phyloP scores from a whole-genome alignment of 2,113 vertebrate species.

The cattle (Bos taurus) region DNA sequence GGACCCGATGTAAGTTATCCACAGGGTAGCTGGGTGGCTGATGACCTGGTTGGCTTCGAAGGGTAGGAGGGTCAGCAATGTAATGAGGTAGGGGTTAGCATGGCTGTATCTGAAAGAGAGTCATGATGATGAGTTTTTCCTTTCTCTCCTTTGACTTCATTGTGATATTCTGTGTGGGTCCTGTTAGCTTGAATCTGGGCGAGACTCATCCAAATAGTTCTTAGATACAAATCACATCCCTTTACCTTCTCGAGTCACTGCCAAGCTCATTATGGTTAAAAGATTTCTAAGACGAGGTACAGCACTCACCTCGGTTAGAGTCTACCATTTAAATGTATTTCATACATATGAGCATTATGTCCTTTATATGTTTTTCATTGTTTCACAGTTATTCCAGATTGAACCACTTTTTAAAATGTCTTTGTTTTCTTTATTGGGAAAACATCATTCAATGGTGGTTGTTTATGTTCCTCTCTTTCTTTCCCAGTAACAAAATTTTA shows the following conservation, averaged over 20 bases:
- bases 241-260: not conserved
- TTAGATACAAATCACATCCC: not conserved
- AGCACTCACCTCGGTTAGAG: not conserved
- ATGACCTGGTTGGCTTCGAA: not conserved
- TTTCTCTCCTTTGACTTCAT: not conserved
- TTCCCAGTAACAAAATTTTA: not conserved
- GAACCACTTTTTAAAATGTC: not conserved
- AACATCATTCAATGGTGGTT: not conserved
- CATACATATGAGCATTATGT: not conserved
- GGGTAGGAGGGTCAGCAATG: not conserved
- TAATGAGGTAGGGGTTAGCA: not conserved
- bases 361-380: not conserved
- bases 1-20: constrained; percentile 82
- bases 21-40: not conserved
- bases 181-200: not conserved
- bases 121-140: not conserved
- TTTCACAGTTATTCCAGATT: not conserved
- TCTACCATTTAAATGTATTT: not conserved
- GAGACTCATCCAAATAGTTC: not conserved
- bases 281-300: not conserved
- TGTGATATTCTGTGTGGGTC: not conserved
- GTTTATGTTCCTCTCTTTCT: not conserved
- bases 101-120: not conserved
- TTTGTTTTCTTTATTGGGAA: not conserved
- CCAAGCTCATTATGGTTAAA: not conserved